phyloP scores from a whole-genome alignment of 2,113 vertebrate genomes.

The Cyanocitta stelleri region DNA sequence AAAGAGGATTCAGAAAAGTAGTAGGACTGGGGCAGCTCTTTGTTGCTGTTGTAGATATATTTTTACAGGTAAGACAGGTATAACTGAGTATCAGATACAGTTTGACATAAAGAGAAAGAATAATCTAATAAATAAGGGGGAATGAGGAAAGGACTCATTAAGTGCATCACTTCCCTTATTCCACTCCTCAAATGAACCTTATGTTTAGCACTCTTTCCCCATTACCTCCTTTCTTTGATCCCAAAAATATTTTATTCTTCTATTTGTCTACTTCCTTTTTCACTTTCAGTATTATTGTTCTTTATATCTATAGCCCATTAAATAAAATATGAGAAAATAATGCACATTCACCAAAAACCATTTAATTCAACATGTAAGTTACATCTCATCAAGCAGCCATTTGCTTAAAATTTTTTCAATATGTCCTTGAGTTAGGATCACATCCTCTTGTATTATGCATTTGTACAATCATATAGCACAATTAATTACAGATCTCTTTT shows the following conservation, averaged over 20 bases:
- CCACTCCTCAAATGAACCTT: neutral
- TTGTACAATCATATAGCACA: neutral
- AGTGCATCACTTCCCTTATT: neutral
- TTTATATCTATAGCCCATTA: neutral
- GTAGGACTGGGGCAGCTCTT: neutral
- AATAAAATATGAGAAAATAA: neutral
- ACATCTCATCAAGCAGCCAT: neutral
- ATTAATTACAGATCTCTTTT: neutral
- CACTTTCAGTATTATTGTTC: neutral
- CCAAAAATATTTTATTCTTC: neutral
- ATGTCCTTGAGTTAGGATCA: neutral
- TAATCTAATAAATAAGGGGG: neutral
- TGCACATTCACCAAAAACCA: neutral
- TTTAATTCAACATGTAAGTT: neutral
- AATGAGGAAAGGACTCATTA: neutral
- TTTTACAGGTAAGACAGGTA: neutral
- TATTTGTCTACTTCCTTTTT: neutral
- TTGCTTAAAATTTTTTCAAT: neutral
- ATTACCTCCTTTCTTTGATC: neutral
- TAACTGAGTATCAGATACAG: neutral
- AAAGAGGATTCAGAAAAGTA: neutral
- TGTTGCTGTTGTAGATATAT: neutral
- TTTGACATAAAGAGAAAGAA: neutral
- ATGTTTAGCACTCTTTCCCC: neutral
- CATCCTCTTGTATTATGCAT: neutral